These are phyloP conservation scores for Brachionus paranguensis DNA, from an alignment of 1,140 invertebrate genomes.

Conservation along the genomic window DNA sequence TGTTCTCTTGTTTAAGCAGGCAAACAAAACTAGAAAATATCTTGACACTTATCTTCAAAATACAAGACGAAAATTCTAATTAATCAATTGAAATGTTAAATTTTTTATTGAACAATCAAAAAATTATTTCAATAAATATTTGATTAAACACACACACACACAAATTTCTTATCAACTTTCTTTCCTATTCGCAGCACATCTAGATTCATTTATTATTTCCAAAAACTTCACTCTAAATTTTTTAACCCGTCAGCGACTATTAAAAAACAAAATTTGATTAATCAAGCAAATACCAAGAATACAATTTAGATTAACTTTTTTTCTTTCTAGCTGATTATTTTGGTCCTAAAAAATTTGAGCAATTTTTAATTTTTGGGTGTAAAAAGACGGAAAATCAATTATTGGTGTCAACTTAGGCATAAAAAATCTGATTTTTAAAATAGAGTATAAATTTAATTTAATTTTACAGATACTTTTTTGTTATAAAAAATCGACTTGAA, in stretches of 20 bases:
- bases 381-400: neutral
- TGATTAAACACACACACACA: neutral
- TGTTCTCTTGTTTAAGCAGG: constrained; percentile 1
- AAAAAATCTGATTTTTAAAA: neutral
- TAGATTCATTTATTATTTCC: neutral
- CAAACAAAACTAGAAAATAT: neutral
- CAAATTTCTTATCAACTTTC: neutral
- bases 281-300: neutral
- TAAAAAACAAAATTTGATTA: neutral
- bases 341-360: neutral
- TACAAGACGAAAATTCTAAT: constrained; percentile 17
- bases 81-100: neutral
- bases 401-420: neutral
- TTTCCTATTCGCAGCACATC: neutral
- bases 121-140: neutral
- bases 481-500: neutral
- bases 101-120: constrained; percentile 1
- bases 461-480: neutral
- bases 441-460: neutral
- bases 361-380: neutral
- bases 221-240: neutral
- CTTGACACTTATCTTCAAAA: neutral
- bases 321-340: neutral
- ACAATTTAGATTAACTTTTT: neutral
- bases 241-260: neutral